phyloP scores from a whole-genome alignment of 2,113 vertebrate species.

The Balaenoptera acutorostrata region DNA sequence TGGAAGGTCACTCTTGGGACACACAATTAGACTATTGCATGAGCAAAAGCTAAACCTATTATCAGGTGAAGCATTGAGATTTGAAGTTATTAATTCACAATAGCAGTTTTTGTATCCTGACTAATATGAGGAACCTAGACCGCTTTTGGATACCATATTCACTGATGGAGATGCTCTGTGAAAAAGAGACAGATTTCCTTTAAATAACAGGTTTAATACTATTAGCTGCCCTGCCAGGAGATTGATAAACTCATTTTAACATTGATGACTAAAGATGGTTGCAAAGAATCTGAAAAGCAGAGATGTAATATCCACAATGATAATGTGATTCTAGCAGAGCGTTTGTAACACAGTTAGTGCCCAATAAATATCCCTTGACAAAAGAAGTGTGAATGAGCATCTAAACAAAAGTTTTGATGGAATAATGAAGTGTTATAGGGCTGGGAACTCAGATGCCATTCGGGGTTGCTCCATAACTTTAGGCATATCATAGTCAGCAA shows the following conservation, averaged over 20 bases:
- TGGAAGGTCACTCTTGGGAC: background rate
- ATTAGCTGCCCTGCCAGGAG: background rate
- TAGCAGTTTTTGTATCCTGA: background rate
- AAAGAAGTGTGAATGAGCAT: background rate
- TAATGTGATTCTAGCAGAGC: background rate
- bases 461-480: background rate
- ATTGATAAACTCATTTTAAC: background rate
- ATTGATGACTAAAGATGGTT: background rate
- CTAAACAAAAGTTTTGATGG: background rate
- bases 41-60: background rate
- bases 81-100: background rate
- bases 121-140: background rate
- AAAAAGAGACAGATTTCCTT: background rate
- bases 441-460: background rate
- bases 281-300: background rate
- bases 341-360: background rate
- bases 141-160: background rate
- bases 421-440: background rate
- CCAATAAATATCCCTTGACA: background rate
- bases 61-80: background rate
- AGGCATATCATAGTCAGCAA: no score
- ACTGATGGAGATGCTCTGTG: background rate
- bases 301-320: background rate
- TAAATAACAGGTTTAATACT: background rate
- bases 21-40: background rate